phyloP scores from a whole-genome alignment of 2,113 vertebrate genomes.

The Peromyscus californicus region DNA sequence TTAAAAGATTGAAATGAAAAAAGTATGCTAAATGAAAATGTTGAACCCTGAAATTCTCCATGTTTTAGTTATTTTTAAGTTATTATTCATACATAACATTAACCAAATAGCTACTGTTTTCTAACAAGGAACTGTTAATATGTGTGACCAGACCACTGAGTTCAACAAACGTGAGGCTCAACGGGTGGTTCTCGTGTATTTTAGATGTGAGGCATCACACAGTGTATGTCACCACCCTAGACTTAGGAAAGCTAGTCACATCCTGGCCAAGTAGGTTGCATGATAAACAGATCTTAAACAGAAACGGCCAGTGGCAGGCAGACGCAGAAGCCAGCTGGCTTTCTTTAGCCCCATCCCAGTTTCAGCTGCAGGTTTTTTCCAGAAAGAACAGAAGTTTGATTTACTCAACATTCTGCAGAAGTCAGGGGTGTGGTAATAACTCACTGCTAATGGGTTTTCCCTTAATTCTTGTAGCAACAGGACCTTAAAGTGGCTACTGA shows the following conservation, averaged over 20 bases:
- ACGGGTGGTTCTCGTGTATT: not conserved
- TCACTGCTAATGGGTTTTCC: slow-evolving; percentile 68
- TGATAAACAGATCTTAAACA: slow-evolving; percentile 21
- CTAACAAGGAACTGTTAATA: not conserved
- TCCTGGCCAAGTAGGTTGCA: slow-evolving; percentile 19
- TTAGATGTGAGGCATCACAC: not conserved
- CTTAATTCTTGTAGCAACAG: slow-evolving; percentile 72
- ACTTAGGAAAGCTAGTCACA: slow-evolving; percentile 31
- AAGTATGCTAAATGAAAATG: not conserved
- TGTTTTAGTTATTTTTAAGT: not conserved
- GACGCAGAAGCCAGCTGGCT: slow-evolving; percentile 36
- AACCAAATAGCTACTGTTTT: not conserved
- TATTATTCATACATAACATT: not conserved
- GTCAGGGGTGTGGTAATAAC: slow-evolving; percentile 63
- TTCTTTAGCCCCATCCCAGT: slow-evolving; percentile 24
- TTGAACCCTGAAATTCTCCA: not conserved
- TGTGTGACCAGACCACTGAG: not conserved
- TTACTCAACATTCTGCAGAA: slow-evolving; percentile 66
- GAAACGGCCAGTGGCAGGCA: not conserved
- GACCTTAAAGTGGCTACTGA: slow-evolving; percentile 54
- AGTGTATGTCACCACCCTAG: not conserved
- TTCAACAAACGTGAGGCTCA: not conserved
- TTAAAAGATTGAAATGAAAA: not conserved
- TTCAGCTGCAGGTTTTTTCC: slow-evolving; percentile 69
- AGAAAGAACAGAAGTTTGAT: slow-evolving; percentile 68